Evolutionary conservation across 2,888 invertebrate species (phyloP), one percentile per base, ranked within the genome.

Genomic region (Mythimna pallens): DNA sequence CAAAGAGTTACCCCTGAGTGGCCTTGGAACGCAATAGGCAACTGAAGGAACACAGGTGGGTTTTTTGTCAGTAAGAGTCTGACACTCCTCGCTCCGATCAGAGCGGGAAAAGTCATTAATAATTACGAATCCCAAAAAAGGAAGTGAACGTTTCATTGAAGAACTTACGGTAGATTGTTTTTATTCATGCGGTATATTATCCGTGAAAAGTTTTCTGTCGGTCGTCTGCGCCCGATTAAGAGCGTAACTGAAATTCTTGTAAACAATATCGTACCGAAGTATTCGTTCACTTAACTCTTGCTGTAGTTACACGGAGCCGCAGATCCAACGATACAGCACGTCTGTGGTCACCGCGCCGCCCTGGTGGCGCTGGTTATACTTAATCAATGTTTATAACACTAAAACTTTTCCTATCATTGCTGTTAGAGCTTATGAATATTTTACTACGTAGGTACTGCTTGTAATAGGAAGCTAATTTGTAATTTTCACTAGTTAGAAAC

Each of bases 231-330:
- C 36, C 34, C 8, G n/a, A 57, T 2, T 34, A 3, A 65, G 61
- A 83, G 78, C 69, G 83, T 81, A 70, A 78, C 75, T 76, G 73
- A 80, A 83, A 87, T 87, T 84, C 83, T 78, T 73, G 63, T 65
- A 68, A 82, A 78, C 67, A 81, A 83, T 83, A 81, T 75, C 43
- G 57, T 59, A 52, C 36, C 30, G 8, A 75, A 83, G 70, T 82
- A 82, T 85, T 73, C 30, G 71, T 73, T 65, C 58, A 80, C 72
- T 80, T 67, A 67, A 71, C 57, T 72, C 63, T 73, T 65, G 73
- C 76, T 74, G 64, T 65, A 55, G 67, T 68, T 61, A 69, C 70
- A 76, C 50, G 64, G 62, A 76, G 55, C 30, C 58, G 63, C 73
- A 68, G 77, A 87, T 80, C 70, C 62, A 36, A 75, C 63, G 84